A percentile compares a stretch with the other conserved stretches of the same genome.
phyloP scores from a whole-genome alignment of 2,888 invertebrate species.

The Drosophila cyrtoloma region DNA sequence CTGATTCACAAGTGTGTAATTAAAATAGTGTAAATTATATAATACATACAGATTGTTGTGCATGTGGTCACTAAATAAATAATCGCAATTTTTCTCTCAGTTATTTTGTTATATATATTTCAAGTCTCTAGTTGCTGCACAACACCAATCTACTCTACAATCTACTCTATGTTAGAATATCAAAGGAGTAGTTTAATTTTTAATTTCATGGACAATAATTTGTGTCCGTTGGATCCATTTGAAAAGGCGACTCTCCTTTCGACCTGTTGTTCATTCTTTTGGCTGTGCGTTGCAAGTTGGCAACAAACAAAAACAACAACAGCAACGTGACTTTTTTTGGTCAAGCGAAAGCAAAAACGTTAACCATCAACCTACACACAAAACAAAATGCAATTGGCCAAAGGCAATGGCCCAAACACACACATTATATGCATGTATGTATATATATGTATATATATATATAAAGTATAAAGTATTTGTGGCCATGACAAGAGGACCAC shows the following conservation, averaged over 20 bases:
- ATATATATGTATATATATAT: neutral
- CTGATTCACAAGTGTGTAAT: neutral
- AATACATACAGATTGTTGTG: neutral
- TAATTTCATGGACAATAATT: conserved; percentile 4
- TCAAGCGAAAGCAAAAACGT: conserved; percentile 61
- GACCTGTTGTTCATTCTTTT: conserved; percentile 48
- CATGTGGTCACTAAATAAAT: neutral
- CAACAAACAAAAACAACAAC: conserved; percentile 3
- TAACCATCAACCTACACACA: conserved; percentile 39
- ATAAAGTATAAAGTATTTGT: conserved; percentile 6
- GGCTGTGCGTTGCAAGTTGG: conserved; percentile 17
- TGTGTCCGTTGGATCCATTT: neutral
- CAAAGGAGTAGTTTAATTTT: neutral
- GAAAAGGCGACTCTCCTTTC: conserved; percentile 29
- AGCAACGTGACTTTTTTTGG: conserved; percentile 45
- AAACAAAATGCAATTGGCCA: conserved; percentile 31
- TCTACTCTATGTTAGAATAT: neutral
- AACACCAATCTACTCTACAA: neutral
- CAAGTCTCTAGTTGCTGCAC: neutral
- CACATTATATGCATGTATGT: neutral
- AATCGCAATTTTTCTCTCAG: neutral
- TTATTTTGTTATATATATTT: neutral
- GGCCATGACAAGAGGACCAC: conserved; percentile 6
- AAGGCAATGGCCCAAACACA: conserved; percentile 15
- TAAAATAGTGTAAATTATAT: neutral